Evolutionary conservation across 2,113 vertebrate genomes (phyloP), one percentile per base, ranked within the genome.

Genomic region (Vidua chalybeata): DNA sequence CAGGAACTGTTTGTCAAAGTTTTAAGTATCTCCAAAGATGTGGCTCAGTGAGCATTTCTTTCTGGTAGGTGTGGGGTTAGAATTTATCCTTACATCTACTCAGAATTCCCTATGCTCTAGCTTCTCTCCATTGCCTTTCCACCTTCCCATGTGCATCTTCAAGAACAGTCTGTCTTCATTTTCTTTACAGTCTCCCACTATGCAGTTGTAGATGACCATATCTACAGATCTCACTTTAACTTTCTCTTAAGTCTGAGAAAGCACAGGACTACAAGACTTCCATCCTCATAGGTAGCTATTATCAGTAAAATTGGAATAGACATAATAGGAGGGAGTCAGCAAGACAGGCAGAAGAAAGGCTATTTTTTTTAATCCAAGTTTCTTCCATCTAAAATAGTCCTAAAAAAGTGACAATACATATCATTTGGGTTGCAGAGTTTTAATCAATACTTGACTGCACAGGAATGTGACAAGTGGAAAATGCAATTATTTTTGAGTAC

Each of bases 41-140:
- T 10, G 87, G 22, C 2, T 37, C 24, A 56, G 21, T 2, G 2
- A 21, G 1, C 3, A 39, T 16, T 13, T 41, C 17, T 35, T 37
- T 18, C 3, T 20, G 15, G 58, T 26, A 6, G 9, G 17, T 0
- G 0, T n/a, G 8, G n/a, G 2, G 7, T 41, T 54, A 33, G 18
- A 78, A 41, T 48, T 54, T 41, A 41, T 52, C 14, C 13, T 83
- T 59, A 39, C 0, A 20, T 31, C 30, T 72, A 35, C 4, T 33
- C 16, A 64, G 27, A 87, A 52, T 46, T 85, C 69, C 15, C 11
- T 4, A 3, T 51, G 12, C 4, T 79, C 10, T 58, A 56, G 11
- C 3, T 59, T n/a, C 6, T 28, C 8, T 39, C 8, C 6, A 2
- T 22, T 35, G 15, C 3, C 16, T 33, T 10, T 46, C 26, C 33